Percentiles rank a stretch among this genome's conserved stretches.
Evolutionary conservation across 2,888 invertebrate genomes (phyloP).

Genomic region (Saturnia japonica): DNA sequence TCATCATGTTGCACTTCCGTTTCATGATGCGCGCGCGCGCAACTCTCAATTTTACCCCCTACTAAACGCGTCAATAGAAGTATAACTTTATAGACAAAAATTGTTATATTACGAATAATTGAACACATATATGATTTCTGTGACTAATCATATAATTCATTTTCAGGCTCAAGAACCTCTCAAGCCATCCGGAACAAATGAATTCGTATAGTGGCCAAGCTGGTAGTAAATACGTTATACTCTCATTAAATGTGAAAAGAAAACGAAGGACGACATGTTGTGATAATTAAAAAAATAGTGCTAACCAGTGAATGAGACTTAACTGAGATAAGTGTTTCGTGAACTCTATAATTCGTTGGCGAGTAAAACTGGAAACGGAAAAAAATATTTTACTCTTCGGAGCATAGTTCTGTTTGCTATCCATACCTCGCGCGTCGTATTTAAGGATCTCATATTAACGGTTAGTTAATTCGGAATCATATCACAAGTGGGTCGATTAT

Average conservation of each 20-base stretch:
- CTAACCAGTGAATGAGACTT: slow-evolving; percentile 72
- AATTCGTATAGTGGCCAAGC: slow-evolving; percentile 86
- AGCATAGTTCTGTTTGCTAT: slow-evolving; percentile 63
- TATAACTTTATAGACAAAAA: too few relatives aligned
- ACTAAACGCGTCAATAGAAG: too few relatives aligned
- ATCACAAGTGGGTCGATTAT: slow-evolving; percentile 34
- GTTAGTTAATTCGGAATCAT: slow-evolving; percentile 41
- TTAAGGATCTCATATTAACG: slow-evolving; percentile 60
- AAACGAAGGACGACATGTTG: slow-evolving; percentile 79
- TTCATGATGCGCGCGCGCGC: too few relatives aligned
- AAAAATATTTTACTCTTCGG: slow-evolving; percentile 45
- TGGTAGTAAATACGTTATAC: slow-evolving; percentile 75
- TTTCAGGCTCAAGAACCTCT: slow-evolving; percentile 90
- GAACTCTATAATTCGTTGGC: slow-evolving; percentile 61
- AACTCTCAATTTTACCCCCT: too few relatives aligned
- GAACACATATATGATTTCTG: not conserved
- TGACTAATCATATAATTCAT: not conserved
- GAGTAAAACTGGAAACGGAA: slow-evolving; percentile 64
- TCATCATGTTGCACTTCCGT: too few relatives aligned
- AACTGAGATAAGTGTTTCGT: slow-evolving; percentile 62
- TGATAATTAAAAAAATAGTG: slow-evolving; percentile 72
- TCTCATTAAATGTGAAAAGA: slow-evolving; percentile 78
- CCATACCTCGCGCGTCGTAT: slow-evolving; percentile 48
- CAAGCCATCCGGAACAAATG: slow-evolving; percentile 89
- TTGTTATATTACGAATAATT: not conserved